Conservation (phyloP, 1,140 invertebrate genomes). For the Melanaphis sacchari region DNA sequence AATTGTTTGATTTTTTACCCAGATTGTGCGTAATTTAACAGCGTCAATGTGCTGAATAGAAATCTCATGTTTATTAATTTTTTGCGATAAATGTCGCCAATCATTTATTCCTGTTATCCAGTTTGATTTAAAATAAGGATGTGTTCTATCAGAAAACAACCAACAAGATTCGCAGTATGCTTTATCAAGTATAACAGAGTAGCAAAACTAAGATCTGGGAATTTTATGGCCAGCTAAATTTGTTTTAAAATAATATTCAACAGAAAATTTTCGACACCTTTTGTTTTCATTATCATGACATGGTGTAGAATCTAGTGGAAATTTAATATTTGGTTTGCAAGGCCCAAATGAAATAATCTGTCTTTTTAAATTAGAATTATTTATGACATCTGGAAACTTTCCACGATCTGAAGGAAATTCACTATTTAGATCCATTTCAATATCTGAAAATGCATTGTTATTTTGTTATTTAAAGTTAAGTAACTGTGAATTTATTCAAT, state of each 20-base stretch:
- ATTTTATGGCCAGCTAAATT: background rate
- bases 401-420: constrained; percentile 8
- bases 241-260: background rate
- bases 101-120: background rate
- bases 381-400: background rate
- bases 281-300: background rate
- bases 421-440: background rate
- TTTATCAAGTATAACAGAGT: background rate
- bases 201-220: background rate
- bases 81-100: background rate
- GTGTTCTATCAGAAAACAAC: background rate
- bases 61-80: background rate
- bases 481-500: no score
- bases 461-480: no score
- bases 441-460: no score
- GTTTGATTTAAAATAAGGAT: background rate
- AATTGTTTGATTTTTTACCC: constrained; percentile 13
- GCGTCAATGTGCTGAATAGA: background rate
- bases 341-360: background rate
- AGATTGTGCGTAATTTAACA: background rate
- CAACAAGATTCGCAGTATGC: constrained; percentile 21
- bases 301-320: background rate
- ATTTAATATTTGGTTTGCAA: background rate
- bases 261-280: background rate
- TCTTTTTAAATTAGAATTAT: constrained; percentile 20